These are phyloP conservation scores for Sorex araneus DNA, from an alignment of 2,113 vertebrate species.

Conservation along the genomic window DNA sequence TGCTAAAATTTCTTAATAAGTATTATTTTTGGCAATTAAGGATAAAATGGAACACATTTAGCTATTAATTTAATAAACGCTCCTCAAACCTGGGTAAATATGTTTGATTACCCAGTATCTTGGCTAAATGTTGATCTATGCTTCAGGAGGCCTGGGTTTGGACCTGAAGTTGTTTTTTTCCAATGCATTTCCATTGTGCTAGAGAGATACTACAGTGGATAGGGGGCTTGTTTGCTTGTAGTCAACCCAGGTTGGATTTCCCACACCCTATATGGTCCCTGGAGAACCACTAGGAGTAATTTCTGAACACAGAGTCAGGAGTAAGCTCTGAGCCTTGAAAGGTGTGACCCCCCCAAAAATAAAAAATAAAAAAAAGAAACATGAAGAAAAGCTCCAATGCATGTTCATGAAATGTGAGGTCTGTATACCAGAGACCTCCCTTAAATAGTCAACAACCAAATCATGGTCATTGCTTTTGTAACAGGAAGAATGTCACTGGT, in stretches of 20 bases:
- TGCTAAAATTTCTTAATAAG: not conserved
- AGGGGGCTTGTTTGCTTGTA: too few species aligned
- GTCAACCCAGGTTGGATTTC: too few species aligned
- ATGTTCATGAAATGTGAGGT: not conserved
- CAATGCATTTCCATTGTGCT: fast-evolving
- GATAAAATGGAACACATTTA: not conserved
- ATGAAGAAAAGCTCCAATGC: not conserved
- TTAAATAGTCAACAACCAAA: not conserved
- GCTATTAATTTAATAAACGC: not conserved
- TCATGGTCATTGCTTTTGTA: not conserved
- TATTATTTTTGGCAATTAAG: conserved; percentile 34
- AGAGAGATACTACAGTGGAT: too few species aligned
- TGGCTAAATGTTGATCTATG: not conserved
- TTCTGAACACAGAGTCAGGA: too few species aligned
- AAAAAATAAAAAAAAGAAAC: too few species aligned
- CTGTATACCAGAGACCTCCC: not conserved
- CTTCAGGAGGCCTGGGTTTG: not conserved
- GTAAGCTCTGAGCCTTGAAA: too few species aligned
- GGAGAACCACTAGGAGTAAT: too few species aligned
- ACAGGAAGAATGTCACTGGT: not conserved
- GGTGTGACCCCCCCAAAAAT: too few species aligned
- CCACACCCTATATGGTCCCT: too few species aligned
- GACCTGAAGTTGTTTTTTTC: not conserved
- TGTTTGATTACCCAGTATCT: not conserved
- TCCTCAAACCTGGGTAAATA: not conserved